Conservation (phyloP, 2,888 invertebrate genomes). For the Neria commutata region DNA sequence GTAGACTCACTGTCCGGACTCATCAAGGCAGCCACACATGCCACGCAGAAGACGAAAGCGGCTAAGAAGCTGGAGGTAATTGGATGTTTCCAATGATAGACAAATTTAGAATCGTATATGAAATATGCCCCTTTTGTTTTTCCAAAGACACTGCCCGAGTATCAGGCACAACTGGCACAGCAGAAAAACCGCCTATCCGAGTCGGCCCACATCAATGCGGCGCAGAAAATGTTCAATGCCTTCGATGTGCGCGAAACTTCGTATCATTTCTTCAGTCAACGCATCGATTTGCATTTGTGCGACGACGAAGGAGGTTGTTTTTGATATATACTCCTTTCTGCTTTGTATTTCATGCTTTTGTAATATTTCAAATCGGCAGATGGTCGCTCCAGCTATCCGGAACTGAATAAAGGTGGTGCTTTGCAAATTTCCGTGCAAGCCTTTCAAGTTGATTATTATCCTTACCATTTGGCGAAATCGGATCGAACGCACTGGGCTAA, state of each 20-base stretch:
- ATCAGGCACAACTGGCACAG: conserved; percentile 74
- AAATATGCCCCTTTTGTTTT: conserved; percentile 17
- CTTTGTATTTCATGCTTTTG: conserved; percentile 14
- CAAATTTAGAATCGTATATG: background rate
- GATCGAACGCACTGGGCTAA: conserved; percentile 90
- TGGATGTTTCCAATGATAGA: background rate
- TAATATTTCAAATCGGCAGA: conserved; percentile 62
- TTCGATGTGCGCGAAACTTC: conserved; percentile 98
- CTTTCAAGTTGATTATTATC: conserved; percentile 92
- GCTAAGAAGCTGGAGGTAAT: conserved; percentile 79
- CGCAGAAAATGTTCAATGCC: conserved; percentile 75
- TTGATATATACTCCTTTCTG: background rate
- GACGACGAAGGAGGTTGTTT: conserved; percentile 85
- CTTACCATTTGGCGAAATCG: conserved; percentile 90
- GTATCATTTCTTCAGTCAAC: conserved; percentile 91
- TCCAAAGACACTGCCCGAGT: conserved; percentile 70
- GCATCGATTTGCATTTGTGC: conserved; percentile 94
- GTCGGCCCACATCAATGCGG: conserved; percentile 56
- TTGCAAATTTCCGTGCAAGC: conserved; percentile 88
- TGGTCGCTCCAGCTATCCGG: conserved; percentile 84
- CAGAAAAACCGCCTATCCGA: conserved; percentile 55
- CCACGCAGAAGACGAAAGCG: conserved; percentile 82
- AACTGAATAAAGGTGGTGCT: conserved; percentile 87
- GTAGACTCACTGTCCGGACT: conserved; percentile 83
- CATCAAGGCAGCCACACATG: conserved; percentile 79